Percentiles rank a stretch among this genome's conserved stretches.
Conservation (phyloP, 1,140 invertebrate species). For the Pseudobourletiella spinata region DNA sequence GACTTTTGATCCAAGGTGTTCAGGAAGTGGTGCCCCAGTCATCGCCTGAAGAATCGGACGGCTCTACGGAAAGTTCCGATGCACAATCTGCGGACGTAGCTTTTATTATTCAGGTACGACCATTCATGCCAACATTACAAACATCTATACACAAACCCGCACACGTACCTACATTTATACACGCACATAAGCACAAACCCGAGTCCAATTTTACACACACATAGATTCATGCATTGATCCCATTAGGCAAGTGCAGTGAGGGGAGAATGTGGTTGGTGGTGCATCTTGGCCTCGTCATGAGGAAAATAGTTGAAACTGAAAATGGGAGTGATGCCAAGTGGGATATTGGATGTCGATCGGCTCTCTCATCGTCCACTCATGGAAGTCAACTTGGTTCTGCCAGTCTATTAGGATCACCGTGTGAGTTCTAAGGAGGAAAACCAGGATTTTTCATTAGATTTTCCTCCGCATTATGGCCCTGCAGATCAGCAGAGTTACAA, state of each 20-base stretch:
- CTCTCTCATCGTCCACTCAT: conserved; percentile 53
- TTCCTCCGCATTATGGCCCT: too few relatives aligned
- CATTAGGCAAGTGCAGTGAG: too few relatives aligned
- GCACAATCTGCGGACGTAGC: conserved; percentile 47
- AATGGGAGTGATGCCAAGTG: conserved; percentile 21
- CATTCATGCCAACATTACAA: too few relatives aligned
- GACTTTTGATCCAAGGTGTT: conserved; percentile 35
- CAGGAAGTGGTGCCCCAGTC: conserved; percentile 27
- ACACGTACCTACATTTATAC: too few relatives aligned
- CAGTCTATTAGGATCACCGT: conserved; percentile 56
- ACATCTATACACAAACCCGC: too few relatives aligned
- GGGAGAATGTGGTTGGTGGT: too few relatives aligned
- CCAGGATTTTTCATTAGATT: too few relatives aligned
- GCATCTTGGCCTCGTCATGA: too few relatives aligned
- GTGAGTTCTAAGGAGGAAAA: conserved; percentile 48
- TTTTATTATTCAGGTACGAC: conserved; percentile 51
- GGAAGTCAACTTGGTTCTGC: conserved; percentile 51
- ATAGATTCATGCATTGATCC: too few relatives aligned
- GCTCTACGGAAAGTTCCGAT: conserved; percentile 37
- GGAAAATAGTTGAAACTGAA: conserved; percentile 7
- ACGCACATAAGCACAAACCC: too few relatives aligned
- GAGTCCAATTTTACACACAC: too few relatives aligned
- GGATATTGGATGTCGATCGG: conserved; percentile 40
- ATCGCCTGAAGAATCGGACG: conserved; percentile 11
- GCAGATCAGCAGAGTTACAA: too few relatives aligned